These are phyloP conservation scores for cat (Felis catus) DNA, from an alignment of 2,113 vertebrate species.

Conservation along the genomic window DNA sequence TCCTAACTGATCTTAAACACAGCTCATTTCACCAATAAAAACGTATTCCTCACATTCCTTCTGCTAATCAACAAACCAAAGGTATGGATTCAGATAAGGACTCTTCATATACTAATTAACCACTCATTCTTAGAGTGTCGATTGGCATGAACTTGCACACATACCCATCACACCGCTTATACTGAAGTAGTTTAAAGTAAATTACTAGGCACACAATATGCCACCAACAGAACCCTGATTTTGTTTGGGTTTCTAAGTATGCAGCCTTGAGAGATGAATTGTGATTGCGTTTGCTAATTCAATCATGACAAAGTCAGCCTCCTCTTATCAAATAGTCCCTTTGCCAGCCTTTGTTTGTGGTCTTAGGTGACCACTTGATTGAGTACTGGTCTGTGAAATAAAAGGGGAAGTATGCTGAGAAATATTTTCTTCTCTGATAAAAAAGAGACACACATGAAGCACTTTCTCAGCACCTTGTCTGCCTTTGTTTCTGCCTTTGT, in stretches of 20 bases:
- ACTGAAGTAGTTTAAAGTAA: constrained; percentile 53
- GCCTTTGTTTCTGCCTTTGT: constrained; percentile 16
- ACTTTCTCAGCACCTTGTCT: neutral
- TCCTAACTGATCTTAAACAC: neutral
- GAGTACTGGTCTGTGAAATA: neutral
- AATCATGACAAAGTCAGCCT: neutral
- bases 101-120: constrained; percentile 72
- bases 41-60: constrained; percentile 17
- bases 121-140: constrained; percentile 50
- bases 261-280: constrained; percentile 10
- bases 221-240: constrained; percentile 41
- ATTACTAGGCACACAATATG: constrained; percentile 11
- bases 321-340: neutral
- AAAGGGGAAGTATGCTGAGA: neutral
- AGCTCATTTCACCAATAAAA: constrained; percentile 54
- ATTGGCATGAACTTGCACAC: constrained; percentile 54
- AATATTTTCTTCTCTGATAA: neutral
- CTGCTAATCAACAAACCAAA: constrained; percentile 59
- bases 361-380: neutral
- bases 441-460: neutral
- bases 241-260: constrained; percentile 46
- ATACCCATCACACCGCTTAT: constrained; percentile 25
- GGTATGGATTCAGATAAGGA: constrained; percentile 63
- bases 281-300: constrained; percentile 6
- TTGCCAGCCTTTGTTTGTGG: neutral